Conservation (phyloP, 2,797 vertebrate species). For the Urocyon cinereoargenteus region DNA sequence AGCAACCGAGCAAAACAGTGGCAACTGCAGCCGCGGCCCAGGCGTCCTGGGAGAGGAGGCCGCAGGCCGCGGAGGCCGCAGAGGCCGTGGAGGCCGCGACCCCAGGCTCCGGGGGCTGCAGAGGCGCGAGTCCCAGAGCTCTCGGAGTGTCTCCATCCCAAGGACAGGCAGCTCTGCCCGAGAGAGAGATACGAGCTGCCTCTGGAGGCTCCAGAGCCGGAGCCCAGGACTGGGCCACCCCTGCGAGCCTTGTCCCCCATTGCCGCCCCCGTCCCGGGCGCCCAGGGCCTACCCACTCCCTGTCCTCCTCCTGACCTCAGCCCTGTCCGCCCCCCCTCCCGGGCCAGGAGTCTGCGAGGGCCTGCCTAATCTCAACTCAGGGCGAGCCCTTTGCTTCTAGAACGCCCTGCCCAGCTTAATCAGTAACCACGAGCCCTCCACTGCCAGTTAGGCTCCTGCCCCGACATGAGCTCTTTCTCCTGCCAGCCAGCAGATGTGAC, state of each 20-base stretch:
- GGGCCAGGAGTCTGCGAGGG: conserved; percentile 14
- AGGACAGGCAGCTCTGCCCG: conserved; percentile 59
- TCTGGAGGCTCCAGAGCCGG: background rate
- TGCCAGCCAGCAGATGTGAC: conserved; percentile 73
- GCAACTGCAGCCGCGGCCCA: background rate
- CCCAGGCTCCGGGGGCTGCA: too few relatives aligned
- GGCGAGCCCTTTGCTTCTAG: conserved; percentile 61
- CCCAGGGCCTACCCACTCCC: background rate
- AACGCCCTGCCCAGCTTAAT: conserved; percentile 73
- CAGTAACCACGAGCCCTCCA: conserved; percentile 70
- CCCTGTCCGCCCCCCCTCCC: background rate
- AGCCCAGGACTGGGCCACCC: background rate
- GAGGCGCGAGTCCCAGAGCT: too few relatives aligned
- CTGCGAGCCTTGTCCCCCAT: background rate
- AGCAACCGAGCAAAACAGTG: background rate
- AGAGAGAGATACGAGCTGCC: background rate
- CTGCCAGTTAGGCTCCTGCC: conserved; percentile 67
- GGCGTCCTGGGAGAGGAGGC: background rate
- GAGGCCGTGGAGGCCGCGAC: too few relatives aligned
- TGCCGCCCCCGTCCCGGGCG: rapidly evolving
- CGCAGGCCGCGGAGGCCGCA: too few relatives aligned
- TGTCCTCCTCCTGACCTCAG: conserved; percentile 69
- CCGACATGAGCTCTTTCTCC: conserved; percentile 69
- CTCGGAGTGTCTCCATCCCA: background rate
- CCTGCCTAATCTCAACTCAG: conserved; percentile 64